Conservation (phyloP, 2,797 vertebrate genomes). For the Paguma larvata region DNA sequence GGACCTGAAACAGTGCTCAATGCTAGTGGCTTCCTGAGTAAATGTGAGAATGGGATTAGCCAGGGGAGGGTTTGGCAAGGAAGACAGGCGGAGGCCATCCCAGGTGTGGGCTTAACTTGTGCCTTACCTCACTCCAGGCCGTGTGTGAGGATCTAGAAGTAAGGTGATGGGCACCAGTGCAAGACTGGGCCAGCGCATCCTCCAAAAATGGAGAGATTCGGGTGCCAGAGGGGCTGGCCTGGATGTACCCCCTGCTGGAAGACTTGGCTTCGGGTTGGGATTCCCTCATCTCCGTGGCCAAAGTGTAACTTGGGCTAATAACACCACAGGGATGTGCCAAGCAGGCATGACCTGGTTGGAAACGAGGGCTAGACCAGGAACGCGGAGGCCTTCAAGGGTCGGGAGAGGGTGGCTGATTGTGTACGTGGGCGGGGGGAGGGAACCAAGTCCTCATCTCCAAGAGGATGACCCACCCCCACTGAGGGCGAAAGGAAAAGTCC, state of each 20-base stretch:
- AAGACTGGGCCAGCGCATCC: background rate
- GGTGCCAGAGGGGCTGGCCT: background rate
- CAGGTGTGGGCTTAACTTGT: background rate
- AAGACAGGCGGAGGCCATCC: background rate
- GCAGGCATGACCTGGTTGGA: background rate
- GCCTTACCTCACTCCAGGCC: background rate
- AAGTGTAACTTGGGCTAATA: background rate
- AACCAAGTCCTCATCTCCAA: background rate
- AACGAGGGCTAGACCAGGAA: background rate
- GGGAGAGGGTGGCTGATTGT: background rate
- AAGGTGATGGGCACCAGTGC: background rate
- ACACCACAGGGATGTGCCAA: background rate
- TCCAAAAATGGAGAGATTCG: background rate
- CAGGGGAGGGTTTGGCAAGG: background rate
- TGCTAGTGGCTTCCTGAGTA: background rate
- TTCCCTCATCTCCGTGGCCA: background rate
- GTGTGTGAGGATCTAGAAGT: background rate
- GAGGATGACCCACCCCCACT: background rate
- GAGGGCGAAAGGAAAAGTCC: background rate
- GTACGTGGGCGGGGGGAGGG: background rate
- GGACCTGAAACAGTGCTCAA: background rate
- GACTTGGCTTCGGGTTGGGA: conserved; percentile 19
- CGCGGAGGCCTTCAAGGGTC: background rate
- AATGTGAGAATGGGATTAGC: background rate
- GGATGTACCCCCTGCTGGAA: background rate